A percentile compares a stretch with the other conserved stretches of the same genome.
Evolutionary conservation across 2,113 vertebrate genomes (phyloP).

Genomic region (Agapornis roseicollis): DNA sequence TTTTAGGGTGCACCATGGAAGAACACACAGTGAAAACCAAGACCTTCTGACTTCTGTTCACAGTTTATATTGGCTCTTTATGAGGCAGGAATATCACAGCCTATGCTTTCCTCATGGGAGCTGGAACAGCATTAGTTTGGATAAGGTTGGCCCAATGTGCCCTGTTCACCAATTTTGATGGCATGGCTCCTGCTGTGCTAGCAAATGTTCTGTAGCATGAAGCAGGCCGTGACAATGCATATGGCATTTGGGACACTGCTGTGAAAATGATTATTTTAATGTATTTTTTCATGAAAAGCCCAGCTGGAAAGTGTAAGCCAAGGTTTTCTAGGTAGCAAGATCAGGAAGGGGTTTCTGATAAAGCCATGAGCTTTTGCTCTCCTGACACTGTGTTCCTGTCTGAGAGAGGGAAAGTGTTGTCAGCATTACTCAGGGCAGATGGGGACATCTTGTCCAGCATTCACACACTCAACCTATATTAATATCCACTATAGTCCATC

Average conservation of each 20-base stretch:
- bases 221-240: neutral
- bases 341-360: neutral
- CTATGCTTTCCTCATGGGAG: neutral
- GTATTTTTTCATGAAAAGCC: neutral
- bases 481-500: neutral
- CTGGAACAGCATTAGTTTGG: neutral
- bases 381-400: neutral
- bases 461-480: neutral
- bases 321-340: neutral
- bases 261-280: slow-evolving; percentile 16
- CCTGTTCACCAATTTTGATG: neutral
- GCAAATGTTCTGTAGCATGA: slow-evolving; percentile 25
- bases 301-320: neutral
- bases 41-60: neutral
- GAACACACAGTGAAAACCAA: neutral
- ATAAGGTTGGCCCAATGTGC: neutral
- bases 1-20: neutral
- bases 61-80: neutral
- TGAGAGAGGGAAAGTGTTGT: neutral
- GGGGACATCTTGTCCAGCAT: neutral
- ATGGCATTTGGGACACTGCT: slow-evolving; percentile 4
- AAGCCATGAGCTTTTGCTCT: neutral
- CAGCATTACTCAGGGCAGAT: neutral
- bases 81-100: neutral
- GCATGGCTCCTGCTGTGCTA: neutral